Base-by-base conservation (phyloP, 2,797 vertebrate species). In the Alcedo atthis region DNA sequence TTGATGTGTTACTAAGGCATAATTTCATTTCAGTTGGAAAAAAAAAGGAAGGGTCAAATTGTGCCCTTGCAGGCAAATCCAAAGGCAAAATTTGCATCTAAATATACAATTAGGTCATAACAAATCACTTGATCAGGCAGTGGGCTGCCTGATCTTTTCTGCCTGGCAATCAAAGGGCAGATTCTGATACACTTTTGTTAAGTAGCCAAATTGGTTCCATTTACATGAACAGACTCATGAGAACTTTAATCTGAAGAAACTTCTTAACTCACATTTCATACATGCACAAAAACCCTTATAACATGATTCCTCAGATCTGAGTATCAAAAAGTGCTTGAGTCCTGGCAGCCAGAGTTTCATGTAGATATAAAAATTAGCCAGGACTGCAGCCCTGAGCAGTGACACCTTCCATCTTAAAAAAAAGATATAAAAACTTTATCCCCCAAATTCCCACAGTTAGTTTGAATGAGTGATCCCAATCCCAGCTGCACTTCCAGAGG, bases 21-120 rank as follows among this genome's bases (percentile, higher is more conserved):
- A 80, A 89, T 89, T 94, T 87, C 57, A 85, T 94, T 93, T 93
- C 71, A 89, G 24, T 18, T 75, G 46, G 75, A 53, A 25, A 26
- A 55, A 73, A 63, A 17, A 5, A 12, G 21, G 74, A 45, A 59
- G 64, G 49, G 64, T 80, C 75, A 89, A 75, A 81, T 45, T 69
- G 35, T 96, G 79, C 73, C 81, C 69, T 90, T 35, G 26, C 45
- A 78, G 66, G 55, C 66, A 92, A 92, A 87, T 92, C 73, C 75
- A 82, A 87, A 85, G 76, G 70, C 70, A 95, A 79, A 66, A 87
- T 90, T 87, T 92, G 85, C 81, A 90, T 94, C 58, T 80, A 89
- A 95, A 92, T 90, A 87, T 87, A 82, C 87, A 85, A 42, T 82
- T 80, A 85, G 78, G 66, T 89, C 78, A 37, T 89, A 90, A 73